Percentiles rank a stretch among this genome's conserved stretches.
phyloP scores from a whole-genome alignment of 2,113 vertebrate genomes.

The Setophaga petechia region DNA sequence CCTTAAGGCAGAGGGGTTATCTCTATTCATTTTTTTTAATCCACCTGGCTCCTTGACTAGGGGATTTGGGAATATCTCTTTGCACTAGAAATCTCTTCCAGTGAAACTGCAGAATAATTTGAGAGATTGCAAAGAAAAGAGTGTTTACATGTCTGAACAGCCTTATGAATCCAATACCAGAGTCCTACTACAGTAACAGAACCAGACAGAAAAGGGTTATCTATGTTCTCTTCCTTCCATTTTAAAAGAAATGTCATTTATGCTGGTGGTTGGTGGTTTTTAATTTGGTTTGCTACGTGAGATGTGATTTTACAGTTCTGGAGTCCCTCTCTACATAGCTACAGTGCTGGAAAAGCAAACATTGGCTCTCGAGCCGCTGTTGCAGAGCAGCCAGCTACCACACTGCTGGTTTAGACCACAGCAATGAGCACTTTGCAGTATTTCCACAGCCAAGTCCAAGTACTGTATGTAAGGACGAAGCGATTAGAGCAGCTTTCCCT shows the following conservation, averaged over 20 bases:
- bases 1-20: neutral
- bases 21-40: neutral
- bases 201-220: neutral
- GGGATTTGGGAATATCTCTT: neutral
- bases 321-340: neutral
- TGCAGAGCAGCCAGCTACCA: neutral
- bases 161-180: neutral
- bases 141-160: neutral
- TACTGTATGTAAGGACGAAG: neutral
- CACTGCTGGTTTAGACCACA: neutral
- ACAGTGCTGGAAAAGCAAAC: neutral
- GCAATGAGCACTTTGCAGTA: neutral
- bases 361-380: neutral
- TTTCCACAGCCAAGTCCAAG: neutral
- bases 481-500: neutral
- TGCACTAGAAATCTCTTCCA: neutral
- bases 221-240: neutral
- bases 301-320: neutral
- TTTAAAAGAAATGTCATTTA: neutral
- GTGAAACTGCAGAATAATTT: neutral
- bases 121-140: neutral
- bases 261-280: accelerated
- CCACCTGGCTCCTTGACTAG: neutral
- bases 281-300: neutral
- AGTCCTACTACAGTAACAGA: neutral